A percentile compares a stretch with the other conserved stretches of the same genome.
These are phyloP conservation scores for Alligator mississippiensis DNA, from an alignment of 2,113 vertebrate genomes.

Conservation along the genomic window DNA sequence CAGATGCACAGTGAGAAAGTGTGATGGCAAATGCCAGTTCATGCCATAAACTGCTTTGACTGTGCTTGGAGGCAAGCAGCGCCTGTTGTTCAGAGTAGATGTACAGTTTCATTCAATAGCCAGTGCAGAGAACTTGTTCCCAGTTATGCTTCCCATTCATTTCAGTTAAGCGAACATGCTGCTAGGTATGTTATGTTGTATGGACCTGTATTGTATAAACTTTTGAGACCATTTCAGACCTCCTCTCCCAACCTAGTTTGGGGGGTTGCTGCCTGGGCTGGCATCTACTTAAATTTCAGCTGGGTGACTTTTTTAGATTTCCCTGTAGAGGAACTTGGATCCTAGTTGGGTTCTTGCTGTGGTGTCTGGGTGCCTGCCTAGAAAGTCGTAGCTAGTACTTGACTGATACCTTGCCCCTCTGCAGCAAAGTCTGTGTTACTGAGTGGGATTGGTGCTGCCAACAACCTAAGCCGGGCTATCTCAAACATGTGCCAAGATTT, in stretches of 20 bases:
- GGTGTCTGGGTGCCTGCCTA: background rate
- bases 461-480: background rate
- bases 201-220: background rate
- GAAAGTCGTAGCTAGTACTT: background rate
- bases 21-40: background rate
- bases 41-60: background rate
- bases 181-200: background rate
- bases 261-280: background rate
- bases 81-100: background rate
- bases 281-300: background rate
- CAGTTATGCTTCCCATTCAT: background rate
- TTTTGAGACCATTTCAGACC: background rate
- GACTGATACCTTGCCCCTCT: background rate
- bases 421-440: fast-evolving
- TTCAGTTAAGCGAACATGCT: background rate
- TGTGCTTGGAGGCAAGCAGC: background rate
- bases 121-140: background rate
- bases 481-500: background rate
- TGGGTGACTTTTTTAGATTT: background rate
- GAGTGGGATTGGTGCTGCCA: background rate
- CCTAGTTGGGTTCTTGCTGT: background rate
- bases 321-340: background rate
- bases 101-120: background rate
- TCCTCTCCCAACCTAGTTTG: background rate
- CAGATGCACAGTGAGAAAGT: background rate